Base-by-base conservation (phyloP, 2,888 invertebrate genomes). In the Caenorhabditis wallacei region DNA sequence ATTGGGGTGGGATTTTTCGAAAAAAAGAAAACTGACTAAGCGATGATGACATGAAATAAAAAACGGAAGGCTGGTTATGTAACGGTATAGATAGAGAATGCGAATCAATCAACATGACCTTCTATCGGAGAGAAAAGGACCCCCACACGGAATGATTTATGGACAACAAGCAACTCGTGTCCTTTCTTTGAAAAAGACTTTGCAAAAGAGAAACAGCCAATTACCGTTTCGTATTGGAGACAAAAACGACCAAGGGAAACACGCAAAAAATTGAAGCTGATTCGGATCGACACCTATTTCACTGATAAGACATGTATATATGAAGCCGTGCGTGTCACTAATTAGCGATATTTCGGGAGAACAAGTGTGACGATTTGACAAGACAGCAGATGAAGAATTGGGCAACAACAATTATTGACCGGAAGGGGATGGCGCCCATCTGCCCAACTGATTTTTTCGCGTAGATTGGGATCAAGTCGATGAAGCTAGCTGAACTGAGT, bases 91-190 rank as follows among this genome's bases (percentile, higher is more conserved):
- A 13, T 10, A 10, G 11, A 13, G 13, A 59, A 59, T n/a, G n/a
- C n/a, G n/a, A 63, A 74, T 74, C 56, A 74, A 74, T 74, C 74
- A 64, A 48, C 71, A 61, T 74, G 74, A 74, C 74, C 74, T 74
- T 74, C 46, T 13, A 13, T n/a, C 18, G 18, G 46, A 48, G 2
- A 5, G 13, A 20, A 24, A 7, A 24, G 43, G 30, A 30, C 30
- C 30, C 30, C n/a, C n/a, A n/a, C n/a, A n/a, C n/a, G n/a, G 30
- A 30, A 30, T 74, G 74, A 74, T 74, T 74, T 74, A 74, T 74
- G 74, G 74, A 74, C 64, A 74, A 72, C 72, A 72, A 53, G 72
- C 40, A 37, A 24, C 37, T 20, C 37, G 24, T 71, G 71, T 37
- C 43, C 8, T 24, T 20, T 56, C 26, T 35, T 59, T 59, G 46